Base-by-base conservation (phyloP, 1,140 invertebrate genomes). In the Drosophila nebulosa region DNA sequence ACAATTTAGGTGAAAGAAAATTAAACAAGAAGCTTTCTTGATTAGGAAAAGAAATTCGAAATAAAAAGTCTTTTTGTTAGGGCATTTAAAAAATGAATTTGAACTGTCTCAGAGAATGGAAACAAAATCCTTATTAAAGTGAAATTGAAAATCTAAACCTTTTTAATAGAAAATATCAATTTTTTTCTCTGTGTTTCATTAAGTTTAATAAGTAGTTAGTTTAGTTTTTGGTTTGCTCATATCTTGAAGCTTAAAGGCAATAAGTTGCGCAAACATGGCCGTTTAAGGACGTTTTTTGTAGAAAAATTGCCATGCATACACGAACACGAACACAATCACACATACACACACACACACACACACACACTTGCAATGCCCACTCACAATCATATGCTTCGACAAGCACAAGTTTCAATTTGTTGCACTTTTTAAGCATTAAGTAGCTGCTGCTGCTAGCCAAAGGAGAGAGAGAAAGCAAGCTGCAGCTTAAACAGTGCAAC, bases 391-490 rank as follows among this genome's bases (percentile, higher is more conserved):
- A 86, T 86, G 86, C 86, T 90, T 86, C 88, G 81, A 85, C 73
- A 76, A 90, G 86, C 86, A 90, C 76, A 90, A 89, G 86, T 90
- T 90, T 81, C 86, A 90, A 90, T 90, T 90, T 90, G 86, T 90
- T 90, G 86, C 86, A 90, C 88, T 79, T 90, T 89, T 81, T 79
- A 81, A 78, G 78, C 71, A 81, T 85, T 81, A 81, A 80, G 80
- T 81, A 85, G 86, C 69, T 50, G 61, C 63, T 50, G 61, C 59
- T 27, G 62, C 64, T 64, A 71, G 68, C 68, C 35, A 36, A 36
- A 36, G 4, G 16, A 10, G 16, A 18, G 39, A 21, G 39, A 46
- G 7, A 46, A n/a, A 21, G 39, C 36, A 1, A 46, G 66, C 66
- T 66, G 60, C 27, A 57, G 79, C 78, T 88, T 70, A 73, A 73